A percentile compares a stretch with the other conserved stretches of the same genome.
Evolutionary conservation across 2,888 invertebrate genomes (phyloP).

Genomic region (Anoncus sp.): DNA sequence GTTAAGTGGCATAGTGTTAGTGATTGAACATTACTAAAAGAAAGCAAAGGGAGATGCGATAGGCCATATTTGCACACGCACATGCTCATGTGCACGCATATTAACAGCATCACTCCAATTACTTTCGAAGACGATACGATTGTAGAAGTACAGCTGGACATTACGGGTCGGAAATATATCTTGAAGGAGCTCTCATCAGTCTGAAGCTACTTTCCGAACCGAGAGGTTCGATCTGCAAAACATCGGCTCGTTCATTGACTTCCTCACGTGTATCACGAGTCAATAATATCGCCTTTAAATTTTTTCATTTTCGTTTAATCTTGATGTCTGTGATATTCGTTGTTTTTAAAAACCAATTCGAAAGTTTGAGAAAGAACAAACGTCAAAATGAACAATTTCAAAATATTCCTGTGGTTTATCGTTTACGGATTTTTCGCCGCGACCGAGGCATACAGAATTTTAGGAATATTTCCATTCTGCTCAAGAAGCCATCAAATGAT

Average conservation of each 20-base stretch:
- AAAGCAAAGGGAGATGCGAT: too few relatives aligned
- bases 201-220: background rate
- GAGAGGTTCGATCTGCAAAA: background rate
- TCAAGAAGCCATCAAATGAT: constrained; percentile 83
- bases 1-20: too few relatives aligned
- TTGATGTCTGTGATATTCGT: background rate
- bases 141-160: background rate
- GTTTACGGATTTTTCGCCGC: constrained; percentile 9
- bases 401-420: constrained; percentile 1
- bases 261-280: background rate
- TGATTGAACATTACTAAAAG: too few relatives aligned
- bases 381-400: constrained; percentile 20
- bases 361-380: background rate
- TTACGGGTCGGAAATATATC: too few relatives aligned
- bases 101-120: background rate
- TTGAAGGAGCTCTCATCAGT: constrained; percentile 12
- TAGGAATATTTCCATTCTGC: constrained; percentile 82
- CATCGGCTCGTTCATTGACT: background rate
- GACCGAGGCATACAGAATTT: constrained; percentile 62
- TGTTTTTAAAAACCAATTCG: background rate
- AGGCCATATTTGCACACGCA: too few relatives aligned
- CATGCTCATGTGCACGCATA: too few relatives aligned
- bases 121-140: background rate
- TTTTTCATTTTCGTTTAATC: background rate
- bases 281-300: background rate